phyloP scores from a whole-genome alignment of 2,888 invertebrate genomes.

The Carterocephalus palaemon region DNA sequence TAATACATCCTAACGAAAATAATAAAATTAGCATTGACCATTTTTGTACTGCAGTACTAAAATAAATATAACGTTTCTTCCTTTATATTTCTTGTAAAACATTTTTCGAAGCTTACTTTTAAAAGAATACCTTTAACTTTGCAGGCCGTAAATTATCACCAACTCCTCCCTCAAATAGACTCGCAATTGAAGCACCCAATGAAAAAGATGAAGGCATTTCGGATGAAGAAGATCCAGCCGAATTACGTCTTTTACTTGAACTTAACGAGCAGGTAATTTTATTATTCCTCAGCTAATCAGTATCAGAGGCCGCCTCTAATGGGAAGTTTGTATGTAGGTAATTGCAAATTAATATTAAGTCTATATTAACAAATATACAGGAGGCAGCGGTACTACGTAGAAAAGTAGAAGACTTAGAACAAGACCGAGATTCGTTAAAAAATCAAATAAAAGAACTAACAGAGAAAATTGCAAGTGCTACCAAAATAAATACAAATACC shows the following conservation, averaged over 20 bases:
- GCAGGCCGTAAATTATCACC: conserved; percentile 85
- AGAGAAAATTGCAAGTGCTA: conserved; percentile 80
- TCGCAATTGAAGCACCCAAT: conserved; percentile 81
- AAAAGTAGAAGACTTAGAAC: conserved; percentile 91
- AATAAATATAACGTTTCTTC: conserved; percentile 7
- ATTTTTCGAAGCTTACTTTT: conserved; percentile 22
- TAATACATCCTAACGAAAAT: conserved; percentile 25
- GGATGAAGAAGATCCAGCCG: conserved; percentile 89
- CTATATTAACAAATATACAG: conserved; percentile 45
- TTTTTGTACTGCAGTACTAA: conserved; percentile 20
- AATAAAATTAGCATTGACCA: conserved; percentile 2
- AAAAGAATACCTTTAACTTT: conserved; percentile 31
- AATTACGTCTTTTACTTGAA: conserved; percentile 90
- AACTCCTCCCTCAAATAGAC: conserved; percentile 81
- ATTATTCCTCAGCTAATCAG: not conserved
- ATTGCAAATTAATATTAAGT: not conserved
- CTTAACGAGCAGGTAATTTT: conserved; percentile 87
- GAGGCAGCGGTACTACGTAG: conserved; percentile 90
- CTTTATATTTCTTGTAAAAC: conserved; percentile 9
- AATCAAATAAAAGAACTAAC: conserved; percentile 88
- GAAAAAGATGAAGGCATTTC: conserved; percentile 87
- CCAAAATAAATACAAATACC: conserved; percentile 54
- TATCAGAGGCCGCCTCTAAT: too few relatives aligned
- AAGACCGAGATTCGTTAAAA: conserved; percentile 85
- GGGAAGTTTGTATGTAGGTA: not conserved